Percentiles rank a stretch among this genome's conserved stretches.
Conservation (phyloP, 2,888 invertebrate species). For the Diabrotica balteata region DNA sequence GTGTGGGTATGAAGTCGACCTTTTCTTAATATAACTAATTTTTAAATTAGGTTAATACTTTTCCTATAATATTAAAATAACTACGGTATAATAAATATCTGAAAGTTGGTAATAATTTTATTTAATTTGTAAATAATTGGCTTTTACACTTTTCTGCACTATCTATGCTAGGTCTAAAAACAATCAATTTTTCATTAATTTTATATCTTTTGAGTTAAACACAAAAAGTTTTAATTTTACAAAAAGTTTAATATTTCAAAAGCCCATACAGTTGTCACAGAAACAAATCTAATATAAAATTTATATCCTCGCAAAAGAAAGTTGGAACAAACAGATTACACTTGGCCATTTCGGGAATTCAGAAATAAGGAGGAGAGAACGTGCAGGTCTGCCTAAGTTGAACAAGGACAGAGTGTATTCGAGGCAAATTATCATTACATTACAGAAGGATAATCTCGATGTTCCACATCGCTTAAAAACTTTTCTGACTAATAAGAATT, state of each 20-base stretch:
- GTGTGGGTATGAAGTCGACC: no score
- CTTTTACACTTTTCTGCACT: no score
- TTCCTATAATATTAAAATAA: no score
- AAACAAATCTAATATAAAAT: constrained; percentile 33
- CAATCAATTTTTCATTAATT: neutral
- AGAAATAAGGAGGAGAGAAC: constrained; percentile 32
- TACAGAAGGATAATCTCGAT: constrained; percentile 37
- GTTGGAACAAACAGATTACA: constrained; percentile 31
- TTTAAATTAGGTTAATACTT: no score
- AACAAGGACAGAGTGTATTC: constrained; percentile 24
- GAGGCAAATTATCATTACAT: constrained; percentile 40
- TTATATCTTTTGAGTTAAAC: neutral
- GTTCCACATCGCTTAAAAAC: constrained; percentile 42
- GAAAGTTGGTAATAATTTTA: no score
- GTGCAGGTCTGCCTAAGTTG: constrained; percentile 35
- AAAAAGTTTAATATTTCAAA: constrained; percentile 26
- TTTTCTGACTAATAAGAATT: constrained; percentile 41
- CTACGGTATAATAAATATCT: no score
- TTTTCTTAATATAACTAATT: no score
- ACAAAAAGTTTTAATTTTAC: constrained; percentile 24
- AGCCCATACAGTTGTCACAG: constrained; percentile 27
- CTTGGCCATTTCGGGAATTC: constrained; percentile 17
- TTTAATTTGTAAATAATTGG: no score
- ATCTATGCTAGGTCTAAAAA: no score
- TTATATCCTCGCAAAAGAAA: constrained; percentile 26